phyloP scores from a whole-genome alignment of 2,888 invertebrate genomes.

The Agrotis segetum region DNA sequence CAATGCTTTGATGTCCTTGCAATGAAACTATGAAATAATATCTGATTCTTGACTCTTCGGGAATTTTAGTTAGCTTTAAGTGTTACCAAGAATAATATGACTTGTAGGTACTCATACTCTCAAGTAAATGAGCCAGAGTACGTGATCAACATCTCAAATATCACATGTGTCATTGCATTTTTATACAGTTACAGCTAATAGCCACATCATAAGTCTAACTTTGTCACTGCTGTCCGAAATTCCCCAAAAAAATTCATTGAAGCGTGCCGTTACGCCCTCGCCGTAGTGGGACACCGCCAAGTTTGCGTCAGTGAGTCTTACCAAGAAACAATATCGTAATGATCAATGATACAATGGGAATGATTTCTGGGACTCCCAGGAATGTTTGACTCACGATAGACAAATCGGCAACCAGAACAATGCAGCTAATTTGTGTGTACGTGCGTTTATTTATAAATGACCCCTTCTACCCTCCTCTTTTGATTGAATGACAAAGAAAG shows the following conservation, averaged over 20 bases:
- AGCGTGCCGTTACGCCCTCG: conserved; percentile 8
- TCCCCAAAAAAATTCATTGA: conserved; percentile 46
- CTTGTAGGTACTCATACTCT: conserved; percentile 3
- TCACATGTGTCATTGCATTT: conserved; percentile 41
- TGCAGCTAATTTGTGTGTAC: conserved; percentile 57
- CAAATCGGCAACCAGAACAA: conserved; percentile 59
- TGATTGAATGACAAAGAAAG: conserved; percentile 37
- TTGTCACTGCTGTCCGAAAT: conserved; percentile 35
- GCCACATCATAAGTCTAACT: conserved; percentile 18
- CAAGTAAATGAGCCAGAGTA: conserved; percentile 1
- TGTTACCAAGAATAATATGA: conserved; percentile 15
- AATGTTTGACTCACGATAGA: conserved; percentile 64
- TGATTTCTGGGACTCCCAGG: conserved; percentile 61
- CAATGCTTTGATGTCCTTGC: neutral
- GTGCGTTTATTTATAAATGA: conserved; percentile 61
- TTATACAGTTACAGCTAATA: conserved; percentile 13
- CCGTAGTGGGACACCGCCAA: conserved; percentile 19
- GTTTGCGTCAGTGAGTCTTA: conserved; percentile 53
- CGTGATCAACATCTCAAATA: conserved; percentile 31
- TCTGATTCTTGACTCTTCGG: neutral
- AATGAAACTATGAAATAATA: neutral
- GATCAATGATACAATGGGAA: conserved; percentile 59
- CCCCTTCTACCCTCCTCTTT: conserved; percentile 22
- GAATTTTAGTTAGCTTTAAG: conserved; percentile 1
- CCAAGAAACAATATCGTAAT: conserved; percentile 58